These are phyloP conservation scores for Heteractis magnifica DNA, from an alignment of 92 coral and sea anemone genomes.

Conservation along the genomic window DNA sequence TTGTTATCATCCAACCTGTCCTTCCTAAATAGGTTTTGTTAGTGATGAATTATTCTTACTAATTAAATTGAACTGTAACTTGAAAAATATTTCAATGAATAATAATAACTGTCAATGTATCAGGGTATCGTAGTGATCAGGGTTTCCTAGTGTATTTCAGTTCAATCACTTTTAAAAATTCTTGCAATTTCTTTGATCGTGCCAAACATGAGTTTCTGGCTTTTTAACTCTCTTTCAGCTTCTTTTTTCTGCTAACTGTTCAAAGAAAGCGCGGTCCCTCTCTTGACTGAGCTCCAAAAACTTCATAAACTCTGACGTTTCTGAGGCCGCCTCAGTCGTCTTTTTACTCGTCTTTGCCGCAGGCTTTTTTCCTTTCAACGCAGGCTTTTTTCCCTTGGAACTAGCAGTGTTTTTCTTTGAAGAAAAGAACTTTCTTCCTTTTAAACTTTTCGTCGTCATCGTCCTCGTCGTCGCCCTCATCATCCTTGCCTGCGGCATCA, in stretches of 20 bases:
- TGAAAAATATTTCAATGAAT: no score
- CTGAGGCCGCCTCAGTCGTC: no score
- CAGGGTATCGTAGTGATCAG: no score
- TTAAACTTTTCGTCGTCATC: neutral
- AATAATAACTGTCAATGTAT: no score
- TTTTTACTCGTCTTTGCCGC: no score
- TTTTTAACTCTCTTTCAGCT: slow-evolving; percentile 37
- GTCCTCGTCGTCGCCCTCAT: neutral
- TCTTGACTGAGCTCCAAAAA: slow-evolving; percentile 37
- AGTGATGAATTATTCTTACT: no score
- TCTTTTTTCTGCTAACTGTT: slow-evolving; percentile 33
- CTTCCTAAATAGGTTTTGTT: no score
- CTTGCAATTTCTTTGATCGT: slow-evolving; percentile 30
- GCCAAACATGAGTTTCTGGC: slow-evolving; percentile 29
- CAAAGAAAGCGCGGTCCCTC: slow-evolving; percentile 31
- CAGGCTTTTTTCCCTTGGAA: neutral
- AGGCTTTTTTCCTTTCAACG: no score
- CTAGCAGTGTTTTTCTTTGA: neutral
- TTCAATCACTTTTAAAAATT: slow-evolving; percentile 2
- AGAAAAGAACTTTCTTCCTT: neutral
- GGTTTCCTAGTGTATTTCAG: no score
- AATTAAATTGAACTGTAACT: no score
- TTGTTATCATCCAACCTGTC: no score
- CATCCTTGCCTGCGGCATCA: no score
- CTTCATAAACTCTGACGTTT: neutral